phyloP scores from a whole-genome alignment of 1,140 invertebrate genomes.

The Callitettix versicolor region DNA sequence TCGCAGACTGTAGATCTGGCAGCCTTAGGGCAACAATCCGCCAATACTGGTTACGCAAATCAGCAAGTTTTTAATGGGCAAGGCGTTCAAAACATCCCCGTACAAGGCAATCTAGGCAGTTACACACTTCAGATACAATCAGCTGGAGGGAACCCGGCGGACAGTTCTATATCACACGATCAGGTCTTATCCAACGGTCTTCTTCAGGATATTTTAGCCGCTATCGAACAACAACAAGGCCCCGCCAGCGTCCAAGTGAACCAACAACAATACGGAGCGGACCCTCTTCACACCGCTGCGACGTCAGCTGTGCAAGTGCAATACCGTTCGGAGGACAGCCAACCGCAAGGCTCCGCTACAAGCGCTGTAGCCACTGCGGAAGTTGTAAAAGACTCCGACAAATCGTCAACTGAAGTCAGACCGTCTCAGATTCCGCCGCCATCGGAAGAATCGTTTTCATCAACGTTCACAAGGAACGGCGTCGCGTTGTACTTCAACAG shows the following conservation, averaged over 20 bases:
- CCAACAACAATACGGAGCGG: constrained; percentile 8
- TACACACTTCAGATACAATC: constrained; percentile 65
- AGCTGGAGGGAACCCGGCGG: constrained; percentile 31
- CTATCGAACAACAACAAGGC: constrained; percentile 49
- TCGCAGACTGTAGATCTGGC: constrained; percentile 14
- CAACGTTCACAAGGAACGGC: constrained; percentile 6
- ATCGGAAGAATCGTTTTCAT: background rate
- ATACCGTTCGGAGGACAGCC: background rate
- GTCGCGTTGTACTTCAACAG: constrained; percentile 14
- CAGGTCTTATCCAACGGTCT: constrained; percentile 64
- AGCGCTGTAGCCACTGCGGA: background rate
- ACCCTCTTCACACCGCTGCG: constrained; percentile 9
- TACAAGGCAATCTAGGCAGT: constrained; percentile 47
- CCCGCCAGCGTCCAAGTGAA: constrained; percentile 4
- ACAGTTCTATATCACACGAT: constrained; percentile 46
- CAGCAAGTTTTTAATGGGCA: too few relatives aligned
- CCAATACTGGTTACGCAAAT: background rate
- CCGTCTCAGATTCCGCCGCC: too few relatives aligned
- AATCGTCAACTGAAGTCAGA: too few relatives aligned
- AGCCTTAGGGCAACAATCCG: background rate
- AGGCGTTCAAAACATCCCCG: constrained; percentile 38
- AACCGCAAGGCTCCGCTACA: background rate
- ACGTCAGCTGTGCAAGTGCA: constrained; percentile 3
- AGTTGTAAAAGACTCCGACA: too few relatives aligned
- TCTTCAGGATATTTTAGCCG: constrained; percentile 62